Evolutionary conservation across 2,113 vertebrate species (phyloP).

Genomic region (Laticauda laticaudata): DNA sequence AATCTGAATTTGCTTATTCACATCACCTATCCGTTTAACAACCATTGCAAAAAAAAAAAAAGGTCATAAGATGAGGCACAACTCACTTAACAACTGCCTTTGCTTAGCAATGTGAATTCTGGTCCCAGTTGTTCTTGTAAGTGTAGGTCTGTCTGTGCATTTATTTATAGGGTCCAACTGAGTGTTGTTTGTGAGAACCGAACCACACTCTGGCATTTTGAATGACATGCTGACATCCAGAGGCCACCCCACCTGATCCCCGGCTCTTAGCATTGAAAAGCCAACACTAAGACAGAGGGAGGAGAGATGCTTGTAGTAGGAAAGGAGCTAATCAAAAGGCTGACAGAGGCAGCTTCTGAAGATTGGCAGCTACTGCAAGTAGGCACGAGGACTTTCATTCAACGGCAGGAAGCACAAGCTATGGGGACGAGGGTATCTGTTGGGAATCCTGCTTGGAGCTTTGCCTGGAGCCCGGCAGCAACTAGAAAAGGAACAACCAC

Average conservation of each 20-base stretch:
- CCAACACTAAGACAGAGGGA: not conserved
- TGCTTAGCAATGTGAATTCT: not conserved
- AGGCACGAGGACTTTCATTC: not conserved
- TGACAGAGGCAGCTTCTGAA: not conserved
- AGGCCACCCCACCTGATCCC: not conserved
- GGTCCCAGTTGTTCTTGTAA: not conserved
- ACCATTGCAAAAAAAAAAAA: not conserved
- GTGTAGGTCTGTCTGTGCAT: not conserved
- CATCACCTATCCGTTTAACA: not conserved
- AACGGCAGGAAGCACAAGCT: not conserved
- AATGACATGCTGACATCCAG: not conserved
- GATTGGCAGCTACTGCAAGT: not conserved
- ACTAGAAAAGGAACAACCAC: not conserved
- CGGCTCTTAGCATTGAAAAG: not conserved
- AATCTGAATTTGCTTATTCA: not conserved
- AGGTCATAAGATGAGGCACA: not conserved
- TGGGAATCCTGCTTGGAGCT: not conserved
- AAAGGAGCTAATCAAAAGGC: not conserved
- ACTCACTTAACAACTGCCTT: not conserved
- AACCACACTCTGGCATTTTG: not conserved
- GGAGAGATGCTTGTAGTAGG: not conserved
- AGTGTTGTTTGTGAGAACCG: not conserved
- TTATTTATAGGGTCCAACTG: not conserved
- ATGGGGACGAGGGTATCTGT: not conserved
- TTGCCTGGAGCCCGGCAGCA: not conserved